phyloP scores from a whole-genome alignment of 2,888 invertebrate genomes.

The Yponomeuta plumbellus region DNA sequence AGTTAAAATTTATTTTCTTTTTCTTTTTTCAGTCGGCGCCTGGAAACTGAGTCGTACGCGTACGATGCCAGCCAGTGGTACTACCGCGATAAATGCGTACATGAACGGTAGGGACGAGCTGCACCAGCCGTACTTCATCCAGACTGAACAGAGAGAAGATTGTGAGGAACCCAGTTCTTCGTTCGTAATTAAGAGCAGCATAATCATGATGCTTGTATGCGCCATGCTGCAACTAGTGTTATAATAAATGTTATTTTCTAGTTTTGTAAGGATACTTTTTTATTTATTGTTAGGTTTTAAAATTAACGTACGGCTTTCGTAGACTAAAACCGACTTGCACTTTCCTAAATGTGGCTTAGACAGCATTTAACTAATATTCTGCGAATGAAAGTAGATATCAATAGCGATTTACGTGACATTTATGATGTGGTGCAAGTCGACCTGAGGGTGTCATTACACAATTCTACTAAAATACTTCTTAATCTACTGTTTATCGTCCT shows the following conservation, averaged over 20 bases:
- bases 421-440: too few species aligned
- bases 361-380: too few species aligned
- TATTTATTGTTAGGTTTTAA: too few species aligned
- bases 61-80: constrained; percentile 30
- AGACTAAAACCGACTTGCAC: too few species aligned
- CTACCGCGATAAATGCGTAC: constrained; percentile 33
- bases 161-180: constrained; percentile 56
- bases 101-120: constrained; percentile 42
- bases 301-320: too few species aligned
- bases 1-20: neutral
- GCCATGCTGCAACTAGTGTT: constrained; percentile 33
- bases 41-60: constrained; percentile 58
- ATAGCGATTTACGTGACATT: too few species aligned
- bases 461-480: too few species aligned
- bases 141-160: constrained; percentile 39
- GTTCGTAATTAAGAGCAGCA: constrained; percentile 48
- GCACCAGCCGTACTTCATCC: constrained; percentile 45
- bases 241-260: neutral
- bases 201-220: constrained; percentile 48
- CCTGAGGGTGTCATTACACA: too few species aligned
- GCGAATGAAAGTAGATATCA: too few species aligned
- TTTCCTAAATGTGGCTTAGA: too few species aligned
- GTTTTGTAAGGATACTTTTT: too few species aligned
- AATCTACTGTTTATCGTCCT: too few species aligned
- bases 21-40: constrained; percentile 45